Base-by-base conservation (phyloP, 2,888 invertebrate genomes). In the Hirtodrosophila histrioides region DNA sequence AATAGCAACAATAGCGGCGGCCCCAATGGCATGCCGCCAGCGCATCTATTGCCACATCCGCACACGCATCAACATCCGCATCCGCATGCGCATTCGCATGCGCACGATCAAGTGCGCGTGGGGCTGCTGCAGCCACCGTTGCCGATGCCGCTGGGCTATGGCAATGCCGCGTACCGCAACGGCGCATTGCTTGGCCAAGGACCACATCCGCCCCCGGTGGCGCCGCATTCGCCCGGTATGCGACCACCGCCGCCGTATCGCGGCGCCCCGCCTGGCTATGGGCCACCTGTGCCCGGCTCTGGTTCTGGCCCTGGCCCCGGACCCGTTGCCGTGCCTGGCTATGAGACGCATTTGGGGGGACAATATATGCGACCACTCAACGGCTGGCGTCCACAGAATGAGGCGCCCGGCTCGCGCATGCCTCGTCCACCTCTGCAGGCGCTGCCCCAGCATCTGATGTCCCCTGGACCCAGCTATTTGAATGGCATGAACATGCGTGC, bases 371-470 rank as follows among this genome's bases (percentile, higher is more conserved):
- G 82, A 3, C 77, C 88, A 6, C 86, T 83, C 45, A 82, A 82
- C n/a, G 82, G 82, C 17, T 82, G 82, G 82, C 87, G 91, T 17
- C 85, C 89, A 37, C 88, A 87, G 50, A 84, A 83, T 3, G 88
- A 88, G 61, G 75, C 70, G 39, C 65, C 79, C 9, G 94, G 93
- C 73, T 73, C 88, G 46, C 89, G 90, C 37, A 93, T 93, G 44
- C 94, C 94, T 69, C 92, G 92, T 17, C 94, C 93, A 1, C 93
- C 92, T n/a, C 44, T 85, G n/a, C 84, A 87, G 46, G 45, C 68
- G 0, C 8, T 88, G 57, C 40, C 92, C 3, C 83, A 66, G 17
- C 85, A 86, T 44, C 41, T 87, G 65, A 85, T 86, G 75, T 29
- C 49, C 11, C 11, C 45, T 9, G 72, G 77, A n/a, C 54, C 76